Evolutionary conservation across 2,888 invertebrate species (phyloP), one percentile per base, ranked within the genome.

Genomic region (Campaea margaritaria): DNA sequence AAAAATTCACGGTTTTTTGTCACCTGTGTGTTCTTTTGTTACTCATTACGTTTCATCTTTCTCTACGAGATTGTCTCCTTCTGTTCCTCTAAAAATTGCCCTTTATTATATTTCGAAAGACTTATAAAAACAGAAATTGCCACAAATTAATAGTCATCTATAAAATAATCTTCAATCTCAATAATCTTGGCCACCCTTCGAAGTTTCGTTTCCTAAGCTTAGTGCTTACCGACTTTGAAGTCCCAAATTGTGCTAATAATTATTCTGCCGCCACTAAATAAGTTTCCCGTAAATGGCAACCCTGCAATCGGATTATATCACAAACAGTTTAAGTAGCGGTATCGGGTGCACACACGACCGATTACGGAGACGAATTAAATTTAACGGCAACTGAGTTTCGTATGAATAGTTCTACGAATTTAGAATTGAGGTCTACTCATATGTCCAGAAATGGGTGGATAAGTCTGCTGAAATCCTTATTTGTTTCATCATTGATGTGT

Each of bases 271-370:
- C 31, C 10, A 36, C 36, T 5, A 5, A 5, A 2, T 27, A 46
- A 15, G 15, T 14, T 43, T 41, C 38, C 21, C 34, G 13, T 39
- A 31, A 2, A 36, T 60, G 56, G 46, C 51, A 48, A 41, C 55
- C 55, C 59, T 58, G 43, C 44, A 28, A 52, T 56, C 41, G 46
- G 55, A 65, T 58, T 50, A 58, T 56, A 63, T 46, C 39, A 55
- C 54, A 45, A 58, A 62, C 54, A 50, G 55, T 63, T 62, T 53
- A 56, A 61, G 55, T 51, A 45, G 34, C 31, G 21, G 42, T 66
- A 61, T 64, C 62, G 36, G 56, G 39, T 48, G 45, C 45, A 53
- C 48, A 58, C 52, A 39, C 49, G n/a, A 47, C 38, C 58, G 28
- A 51, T 58, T 42, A 60, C 46, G 28, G 49, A 46, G 45, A 47